Conservation (phyloP, 2,888 invertebrate genomes). For the Acanthopleura granulata region DNA sequence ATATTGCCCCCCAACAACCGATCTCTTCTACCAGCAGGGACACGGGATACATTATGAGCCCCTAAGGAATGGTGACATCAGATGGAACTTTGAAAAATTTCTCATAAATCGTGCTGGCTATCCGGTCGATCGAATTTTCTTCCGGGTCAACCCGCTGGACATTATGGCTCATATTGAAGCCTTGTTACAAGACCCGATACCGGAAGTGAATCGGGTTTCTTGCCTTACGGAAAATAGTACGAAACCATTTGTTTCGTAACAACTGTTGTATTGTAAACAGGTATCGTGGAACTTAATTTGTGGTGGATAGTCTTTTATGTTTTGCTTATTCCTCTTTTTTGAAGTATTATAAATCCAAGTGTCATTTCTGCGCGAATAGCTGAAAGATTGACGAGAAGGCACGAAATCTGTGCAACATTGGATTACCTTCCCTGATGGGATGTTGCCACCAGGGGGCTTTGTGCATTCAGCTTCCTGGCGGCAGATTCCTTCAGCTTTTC, state of each 20-base stretch:
- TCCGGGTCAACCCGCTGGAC: conserved; percentile 14
- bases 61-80: conserved; percentile 24
- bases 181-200: background rate
- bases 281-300: no score
- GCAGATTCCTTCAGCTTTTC: background rate
- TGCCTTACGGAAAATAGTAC: background rate
- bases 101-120: conserved; percentile 25
- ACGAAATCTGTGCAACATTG: background rate
- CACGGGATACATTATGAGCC: conserved; percentile 34
- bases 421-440: background rate
- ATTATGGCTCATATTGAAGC: conserved; percentile 22
- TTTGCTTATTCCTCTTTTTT: background rate
- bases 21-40: conserved; percentile 28
- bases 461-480: background rate
- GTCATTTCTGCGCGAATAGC: background rate
- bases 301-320: no score
- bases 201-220: background rate
- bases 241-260: background rate
- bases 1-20: conserved; percentile 28
- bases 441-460: background rate
- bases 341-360: background rate
- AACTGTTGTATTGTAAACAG: no score
- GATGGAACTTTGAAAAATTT: conserved; percentile 31
- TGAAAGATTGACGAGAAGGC: background rate
- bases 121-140: conserved; percentile 23